Evolutionary conservation across 2,797 vertebrate species (phyloP), one percentile per base, ranked within the genome.

Genomic region (Microhierax caerulescens): DNA sequence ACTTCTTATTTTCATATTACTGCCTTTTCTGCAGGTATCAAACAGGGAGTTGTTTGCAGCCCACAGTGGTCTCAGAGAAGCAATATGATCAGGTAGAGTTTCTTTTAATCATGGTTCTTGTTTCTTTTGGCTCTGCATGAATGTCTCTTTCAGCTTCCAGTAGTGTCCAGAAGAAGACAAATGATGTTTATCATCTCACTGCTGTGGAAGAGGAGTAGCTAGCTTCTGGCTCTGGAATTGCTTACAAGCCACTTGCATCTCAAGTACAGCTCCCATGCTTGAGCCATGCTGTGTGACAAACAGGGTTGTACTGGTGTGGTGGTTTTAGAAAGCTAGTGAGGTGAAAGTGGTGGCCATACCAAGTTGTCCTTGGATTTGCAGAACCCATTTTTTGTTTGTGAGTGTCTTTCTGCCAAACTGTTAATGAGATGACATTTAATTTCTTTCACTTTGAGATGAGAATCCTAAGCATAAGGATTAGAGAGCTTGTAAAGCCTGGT

Each of bases 21-120:
- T 97, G 60, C 43, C 96, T 96, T 96, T 68, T 97, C 77, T 73
- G 88, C 97, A 98, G 98, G 90, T 91, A 34, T 47, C 86, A 97
- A 74, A 93, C 20, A 57, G 73, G 73, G 86, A 81, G 96, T 96
- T 83, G 88, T 86, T 89, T 78, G 92, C 73, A 94, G 92, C 96
- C 90, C 93, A 14, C 75, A 93, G 23, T 43, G 64, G 77, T 65
- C 97, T 80, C 57, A 85, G 64, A 95, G 79, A 76, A 90, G 53
- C 39, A 95, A 97, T 28, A 9, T 11, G 50, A 79, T 94, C 83
- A 98, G 97, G 98, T 98, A 88, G 67, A 76, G 68, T 63, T 47
- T 45, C 37, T 91, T 57, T 22, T 36, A 39, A n/a, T 51, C 5
- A 0, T 3, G 18, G 4, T 51, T 69, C 39, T 72, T 37, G 13